These are phyloP conservation scores for Tetramorium alpestre DNA, from an alignment of 1,140 invertebrate species.

Conservation along the genomic window DNA sequence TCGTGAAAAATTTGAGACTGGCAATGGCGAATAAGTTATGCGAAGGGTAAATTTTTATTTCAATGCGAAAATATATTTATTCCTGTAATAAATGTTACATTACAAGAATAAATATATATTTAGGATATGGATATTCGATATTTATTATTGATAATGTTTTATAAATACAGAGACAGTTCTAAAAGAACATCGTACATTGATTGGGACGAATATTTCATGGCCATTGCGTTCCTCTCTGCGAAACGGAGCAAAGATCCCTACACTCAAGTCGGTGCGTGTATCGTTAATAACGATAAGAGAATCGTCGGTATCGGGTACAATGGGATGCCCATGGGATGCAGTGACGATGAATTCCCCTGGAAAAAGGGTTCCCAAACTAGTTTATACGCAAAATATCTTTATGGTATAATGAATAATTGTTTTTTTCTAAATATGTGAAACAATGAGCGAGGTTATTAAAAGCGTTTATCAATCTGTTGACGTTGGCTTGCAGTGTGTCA, in stretches of 20 bases:
- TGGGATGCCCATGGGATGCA: slow-evolving; percentile 96
- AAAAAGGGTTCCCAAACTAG: slow-evolving; percentile 86
- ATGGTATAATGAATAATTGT: slow-evolving; percentile 88
- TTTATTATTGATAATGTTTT: background rate
- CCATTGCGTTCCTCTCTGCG: slow-evolving; percentile 92
- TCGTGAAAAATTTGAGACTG: background rate
- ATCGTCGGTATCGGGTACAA: slow-evolving; percentile 98
- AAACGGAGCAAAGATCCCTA: slow-evolving; percentile 97
- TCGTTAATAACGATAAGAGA: slow-evolving; percentile 95
- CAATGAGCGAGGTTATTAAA: background rate
- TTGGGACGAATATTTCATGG: slow-evolving; percentile 97
- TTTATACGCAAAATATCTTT: slow-evolving; percentile 93
- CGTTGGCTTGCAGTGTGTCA: slow-evolving; percentile 93
- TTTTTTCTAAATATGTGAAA: background rate
- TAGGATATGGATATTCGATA: background rate
- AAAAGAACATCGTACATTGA: slow-evolving; percentile 88
- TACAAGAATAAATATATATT: background rate
- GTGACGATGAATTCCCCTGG: slow-evolving; percentile 97
- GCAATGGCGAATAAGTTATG: background rate
- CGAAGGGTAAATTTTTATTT: slow-evolving; percentile 13
- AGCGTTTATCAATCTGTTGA: slow-evolving; percentile 38
- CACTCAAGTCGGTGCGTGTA: slow-evolving; percentile 97
- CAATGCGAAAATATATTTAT: background rate
- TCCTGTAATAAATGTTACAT: background rate
- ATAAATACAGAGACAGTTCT: background rate